Percentiles rank a stretch among this genome's conserved stretches.
These are phyloP conservation scores for Sarcophaga bullata DNA, from an alignment of 1,140 invertebrate species.

Conservation along the genomic window DNA sequence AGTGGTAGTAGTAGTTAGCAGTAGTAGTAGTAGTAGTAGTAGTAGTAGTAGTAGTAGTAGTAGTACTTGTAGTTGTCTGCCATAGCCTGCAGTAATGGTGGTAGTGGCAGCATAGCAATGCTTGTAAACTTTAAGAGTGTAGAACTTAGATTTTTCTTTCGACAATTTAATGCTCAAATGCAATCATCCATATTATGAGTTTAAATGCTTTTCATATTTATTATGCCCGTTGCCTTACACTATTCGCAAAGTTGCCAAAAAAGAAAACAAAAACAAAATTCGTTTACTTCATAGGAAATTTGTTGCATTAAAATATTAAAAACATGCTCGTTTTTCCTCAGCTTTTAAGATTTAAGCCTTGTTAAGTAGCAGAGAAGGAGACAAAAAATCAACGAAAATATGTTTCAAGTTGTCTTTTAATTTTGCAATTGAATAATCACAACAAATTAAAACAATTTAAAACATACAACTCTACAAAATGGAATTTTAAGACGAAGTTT, in stretches of 20 bases:
- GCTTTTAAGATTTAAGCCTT: background rate
- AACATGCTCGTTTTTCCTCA: background rate
- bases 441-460: background rate
- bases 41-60: background rate
- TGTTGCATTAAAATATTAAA: background rate
- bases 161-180: constrained; percentile 14
- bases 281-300: background rate
- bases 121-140: background rate
- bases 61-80: background rate
- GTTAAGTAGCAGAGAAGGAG: background rate
- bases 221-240: too few relatives aligned
- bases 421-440: constrained; percentile 6
- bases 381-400: background rate
- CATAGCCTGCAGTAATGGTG: background rate
- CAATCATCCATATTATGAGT: constrained; percentile 26
- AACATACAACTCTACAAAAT: too few relatives aligned
- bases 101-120: background rate
- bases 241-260: background rate
- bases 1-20: background rate
- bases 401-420: background rate
- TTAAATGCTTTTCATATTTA: constrained; percentile 12
- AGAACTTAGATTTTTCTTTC: background rate
- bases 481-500: too few relatives aligned
- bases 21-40: background rate
- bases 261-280: background rate